Base-by-base conservation (phyloP, 2,797 vertebrate species). In the Sparus aurata region DNA sequence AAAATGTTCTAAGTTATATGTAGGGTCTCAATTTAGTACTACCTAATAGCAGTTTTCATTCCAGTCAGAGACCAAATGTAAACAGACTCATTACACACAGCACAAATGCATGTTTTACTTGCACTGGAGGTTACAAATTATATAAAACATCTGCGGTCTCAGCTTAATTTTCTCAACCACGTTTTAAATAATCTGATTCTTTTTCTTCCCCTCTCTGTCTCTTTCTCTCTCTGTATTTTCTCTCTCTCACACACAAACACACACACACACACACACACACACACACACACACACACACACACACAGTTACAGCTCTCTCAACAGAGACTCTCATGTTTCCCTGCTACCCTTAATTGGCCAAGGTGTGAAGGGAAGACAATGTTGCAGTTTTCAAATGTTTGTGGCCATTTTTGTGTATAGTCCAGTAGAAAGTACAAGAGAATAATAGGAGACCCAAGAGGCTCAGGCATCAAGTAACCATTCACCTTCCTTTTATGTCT, bases 71-170 rank as follows among this genome's bases (percentile, higher is more conserved):
- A 83, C 80, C 77, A 73, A 86, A 72, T 83, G 59, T 76, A 78
- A 79, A 71, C 74, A 70, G 71, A 68, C 59, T 77, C 73, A 86
- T 88, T 86, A 87, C 74, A 80, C 63, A 75, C 38, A 46, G 69
- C 85, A 80, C 64, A 79, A 82, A 81, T 81, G 76, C 75, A 82
- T 81, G 79, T 84, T 90, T 82, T 79, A 75, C 85, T 85, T 75
- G 59, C 71, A 73, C 71, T 57, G 23, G 68, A 59, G 75, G 79
- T 86, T 82, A 85, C 75, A 85, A 88, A 89, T 85, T 73, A 86
- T 84, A 85, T 84, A 78, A 89, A 91, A 86, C 83, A 85, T 80
- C 72, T 81, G 70, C 46, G 1, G 75, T 79, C 85, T 79, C 58
- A 67, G 58, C 82, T 89, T 86, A 60, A 73, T 86, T 85, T 82